A percentile compares a stretch with the other conserved stretches of the same genome.
Conservation (phyloP, 2,888 invertebrate genomes). For the Sicus ferrugineus region DNA sequence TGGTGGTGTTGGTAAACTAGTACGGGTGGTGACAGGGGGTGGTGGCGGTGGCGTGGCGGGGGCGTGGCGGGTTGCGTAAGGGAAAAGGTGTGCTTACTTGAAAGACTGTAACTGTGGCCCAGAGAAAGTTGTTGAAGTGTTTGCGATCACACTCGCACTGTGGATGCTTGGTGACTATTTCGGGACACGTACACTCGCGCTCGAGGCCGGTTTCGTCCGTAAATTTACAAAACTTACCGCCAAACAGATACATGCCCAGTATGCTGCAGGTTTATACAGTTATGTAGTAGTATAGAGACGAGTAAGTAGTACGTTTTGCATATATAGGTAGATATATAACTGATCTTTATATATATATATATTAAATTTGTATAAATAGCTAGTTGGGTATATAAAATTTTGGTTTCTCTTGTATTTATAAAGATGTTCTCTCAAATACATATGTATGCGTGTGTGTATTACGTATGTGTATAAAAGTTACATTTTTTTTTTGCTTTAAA, state of each 20-base stretch:
- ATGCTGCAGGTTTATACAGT: slow-evolving; percentile 74
- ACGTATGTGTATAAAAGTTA: not conserved
- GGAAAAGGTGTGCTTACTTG: slow-evolving; percentile 77
- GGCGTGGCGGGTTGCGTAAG: not conserved
- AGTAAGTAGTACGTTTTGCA: slow-evolving; percentile 41
- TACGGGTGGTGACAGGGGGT: not conserved
- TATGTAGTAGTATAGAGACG: slow-evolving; percentile 35
- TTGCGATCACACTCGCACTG: slow-evolving; percentile 96
- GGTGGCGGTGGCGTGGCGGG: not conserved
- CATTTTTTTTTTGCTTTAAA: not conserved
- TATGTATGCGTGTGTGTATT: not conserved
- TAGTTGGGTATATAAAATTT: too few species aligned
- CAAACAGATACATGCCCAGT: slow-evolving; percentile 99
- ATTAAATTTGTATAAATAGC: not conserved
- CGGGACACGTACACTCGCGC: slow-evolving; percentile 92
- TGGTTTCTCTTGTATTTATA: slow-evolving; percentile 21
- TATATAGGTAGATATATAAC: slow-evolving; percentile 39
- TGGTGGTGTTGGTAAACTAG: not conserved
- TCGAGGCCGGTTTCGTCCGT: slow-evolving; percentile 83
- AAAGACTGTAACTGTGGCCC: slow-evolving; percentile 97
- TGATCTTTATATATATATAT: slow-evolving; percentile 41
- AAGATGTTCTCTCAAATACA: slow-evolving; percentile 33
- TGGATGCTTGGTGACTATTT: slow-evolving; percentile 87
- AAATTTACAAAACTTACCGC: slow-evolving; percentile 99
- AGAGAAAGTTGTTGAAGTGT: slow-evolving; percentile 98